Evolutionary conservation across 2,797 vertebrate genomes (phyloP), one percentile per base, ranked within the genome.

Genomic region (Danio choprae): DNA sequence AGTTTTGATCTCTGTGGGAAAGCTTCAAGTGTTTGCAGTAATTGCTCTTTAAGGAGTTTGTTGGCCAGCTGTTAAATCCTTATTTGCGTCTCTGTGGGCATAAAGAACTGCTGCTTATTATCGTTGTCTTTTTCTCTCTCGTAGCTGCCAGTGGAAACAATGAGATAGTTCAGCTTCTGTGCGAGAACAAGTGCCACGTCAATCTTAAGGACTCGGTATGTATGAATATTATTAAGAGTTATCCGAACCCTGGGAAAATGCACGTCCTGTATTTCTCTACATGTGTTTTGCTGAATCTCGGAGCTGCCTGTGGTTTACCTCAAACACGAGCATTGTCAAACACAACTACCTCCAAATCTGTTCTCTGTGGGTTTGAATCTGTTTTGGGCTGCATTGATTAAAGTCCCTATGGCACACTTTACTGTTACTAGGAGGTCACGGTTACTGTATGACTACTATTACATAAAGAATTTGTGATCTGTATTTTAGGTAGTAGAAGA

Each of bases 181-280:
- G 95, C 73, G 96, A 98, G 85, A 91, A 96, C 81, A 97, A 93
- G 87, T 95, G 94, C 89, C 91, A 95, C 3, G 29, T 96, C 84
- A 96, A 96, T 78, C 64, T 95, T 73, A 96, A 95, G 90, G 98
- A 99, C 87, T 83, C 80, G 90, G 98, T 99, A 93, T 0, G 97
- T 97, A 89, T 51, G 72, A 75, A 43, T 78, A 63, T 81, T 69
- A 62, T 22, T n/a, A 16, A 29, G 20, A 9, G 46, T 18, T 65
- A 15, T 44, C n/a, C 20, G 10, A 63, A 36, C 41, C 40, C 16
- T 29, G 58, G 53, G 5, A 36, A 64, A 68, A 83, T 56, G 44
- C 48, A 43, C 2, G 77, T 81, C 6, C 8, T 5, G 12, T 56
- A 10, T 51, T 29, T 79, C 50, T 36, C 16, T 43, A 18, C 29